Evolutionary conservation across 2,888 invertebrate genomes (phyloP).

Genomic region (Phalera bucephala): DNA sequence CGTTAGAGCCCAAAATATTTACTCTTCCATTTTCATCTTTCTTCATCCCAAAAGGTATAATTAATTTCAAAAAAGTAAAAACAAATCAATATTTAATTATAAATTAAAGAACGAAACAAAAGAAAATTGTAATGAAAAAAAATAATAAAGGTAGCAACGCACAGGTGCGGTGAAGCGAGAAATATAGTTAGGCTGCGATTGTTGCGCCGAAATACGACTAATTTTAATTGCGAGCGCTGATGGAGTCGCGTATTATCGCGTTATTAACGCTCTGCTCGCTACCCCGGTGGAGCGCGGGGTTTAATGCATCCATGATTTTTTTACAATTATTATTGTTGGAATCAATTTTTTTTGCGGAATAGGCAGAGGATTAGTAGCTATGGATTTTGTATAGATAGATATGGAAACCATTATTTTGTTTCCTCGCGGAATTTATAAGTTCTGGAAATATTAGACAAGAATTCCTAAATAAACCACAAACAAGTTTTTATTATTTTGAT

Average conservation of each 20-base stretch:
- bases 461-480: too few relatives aligned
- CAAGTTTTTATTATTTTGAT: too few relatives aligned
- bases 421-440: too few relatives aligned
- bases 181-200: constrained; percentile 52
- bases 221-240: constrained; percentile 60
- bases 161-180: constrained; percentile 40
- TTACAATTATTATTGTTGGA: too few relatives aligned
- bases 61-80: background rate
- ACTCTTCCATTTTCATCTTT: too few relatives aligned
- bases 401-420: too few relatives aligned
- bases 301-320: constrained; percentile 19
- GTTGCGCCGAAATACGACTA: constrained; percentile 59
- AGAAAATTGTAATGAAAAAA: constrained; percentile 2
- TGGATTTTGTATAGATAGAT: too few relatives aligned
- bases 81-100: constrained; percentile 1
- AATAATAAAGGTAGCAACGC: constrained; percentile 23
- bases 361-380: too few relatives aligned
- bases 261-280: constrained; percentile 45
- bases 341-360: too few relatives aligned
- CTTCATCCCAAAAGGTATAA: too few relatives aligned
- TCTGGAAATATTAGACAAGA: too few relatives aligned
- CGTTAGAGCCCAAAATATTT: too few relatives aligned
- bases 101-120: constrained; percentile 3
- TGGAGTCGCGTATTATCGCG: constrained; percentile 50
- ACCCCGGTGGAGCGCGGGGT: constrained; percentile 14